phyloP scores from a whole-genome alignment of 53 echinoderm and acorn worm genomes.

The Mesocentrotus franciscanus region DNA sequence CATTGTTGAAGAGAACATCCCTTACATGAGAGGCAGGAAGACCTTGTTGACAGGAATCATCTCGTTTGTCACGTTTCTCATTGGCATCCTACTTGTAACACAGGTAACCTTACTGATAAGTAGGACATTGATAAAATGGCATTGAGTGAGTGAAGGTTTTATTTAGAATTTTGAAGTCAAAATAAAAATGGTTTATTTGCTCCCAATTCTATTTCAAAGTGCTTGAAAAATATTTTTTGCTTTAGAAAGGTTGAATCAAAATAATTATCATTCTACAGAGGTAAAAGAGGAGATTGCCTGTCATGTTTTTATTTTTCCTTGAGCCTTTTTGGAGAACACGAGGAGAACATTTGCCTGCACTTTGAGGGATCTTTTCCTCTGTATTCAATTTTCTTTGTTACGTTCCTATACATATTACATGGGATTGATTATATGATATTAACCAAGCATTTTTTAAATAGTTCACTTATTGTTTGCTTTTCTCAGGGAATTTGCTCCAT shows the following conservation, averaged over 20 bases:
- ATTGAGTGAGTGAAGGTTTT: no score
- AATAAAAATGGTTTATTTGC: no score
- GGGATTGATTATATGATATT: background rate
- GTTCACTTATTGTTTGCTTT: background rate
- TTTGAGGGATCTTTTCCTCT: background rate
- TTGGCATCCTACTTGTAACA: conserved; percentile 78
- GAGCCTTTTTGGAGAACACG: no score
- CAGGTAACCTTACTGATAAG: conserved; percentile 58
- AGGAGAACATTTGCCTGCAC: no score
- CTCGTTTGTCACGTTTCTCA: conserved; percentile 72
- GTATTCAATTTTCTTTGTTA: background rate
- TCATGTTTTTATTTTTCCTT: no score
- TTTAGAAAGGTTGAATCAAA: no score
- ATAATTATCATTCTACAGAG: no score
- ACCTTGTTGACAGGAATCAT: conserved; percentile 70
- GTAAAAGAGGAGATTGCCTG: no score
- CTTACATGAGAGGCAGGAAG: conserved; percentile 70
- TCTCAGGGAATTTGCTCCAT: background rate
- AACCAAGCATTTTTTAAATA: background rate
- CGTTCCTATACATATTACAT: background rate
- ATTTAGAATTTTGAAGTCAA: no score
- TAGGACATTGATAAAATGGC: no score
- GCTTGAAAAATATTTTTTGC: no score
- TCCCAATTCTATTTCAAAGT: no score
- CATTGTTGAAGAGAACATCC: conserved; percentile 67